These are phyloP conservation scores for Pao palembangensis DNA, from an alignment of 2,113 vertebrate genomes.

Conservation along the genomic window DNA sequence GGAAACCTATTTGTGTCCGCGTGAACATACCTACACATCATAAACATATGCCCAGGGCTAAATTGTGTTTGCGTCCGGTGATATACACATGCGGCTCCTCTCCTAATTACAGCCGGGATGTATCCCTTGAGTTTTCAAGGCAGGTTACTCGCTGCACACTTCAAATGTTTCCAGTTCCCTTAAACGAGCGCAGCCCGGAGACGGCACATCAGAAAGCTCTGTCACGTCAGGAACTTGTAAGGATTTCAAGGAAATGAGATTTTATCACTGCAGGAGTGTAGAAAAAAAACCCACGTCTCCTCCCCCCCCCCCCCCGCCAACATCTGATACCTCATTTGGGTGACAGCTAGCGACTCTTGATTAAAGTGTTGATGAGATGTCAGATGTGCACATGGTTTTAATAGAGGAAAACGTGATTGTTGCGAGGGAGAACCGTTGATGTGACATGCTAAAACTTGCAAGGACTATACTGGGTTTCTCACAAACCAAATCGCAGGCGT, in stretches of 20 bases:
- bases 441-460: slow-evolving; percentile 6
- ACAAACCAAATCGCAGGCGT: slow-evolving; percentile 28
- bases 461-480: slow-evolving; percentile 34
- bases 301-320: background rate
- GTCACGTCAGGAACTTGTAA: slow-evolving; percentile 37
- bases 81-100: slow-evolving; percentile 34
- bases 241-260: slow-evolving; percentile 18
- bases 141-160: slow-evolving; percentile 43
- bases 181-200: slow-evolving; percentile 22
- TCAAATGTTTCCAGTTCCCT: slow-evolving; percentile 39
- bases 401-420: background rate
- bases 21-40: slow-evolving; percentile 4
- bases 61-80: slow-evolving; percentile 9
- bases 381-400: background rate
- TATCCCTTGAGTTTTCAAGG: slow-evolving; percentile 49
- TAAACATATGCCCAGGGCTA: slow-evolving; percentile 9
- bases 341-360: background rate
- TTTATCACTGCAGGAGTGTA: slow-evolving; percentile 15
- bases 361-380: slow-evolving; percentile 9
- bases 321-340: background rate
- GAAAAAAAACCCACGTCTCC: slow-evolving; percentile 11
- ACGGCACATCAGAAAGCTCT: slow-evolving; percentile 45
- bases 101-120: slow-evolving; percentile 45
- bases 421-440: background rate
- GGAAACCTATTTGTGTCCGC: slow-evolving; percentile 30